Evolutionary conservation across 2,797 vertebrate genomes (phyloP).

Genomic region (Syndactyla subalaris): DNA sequence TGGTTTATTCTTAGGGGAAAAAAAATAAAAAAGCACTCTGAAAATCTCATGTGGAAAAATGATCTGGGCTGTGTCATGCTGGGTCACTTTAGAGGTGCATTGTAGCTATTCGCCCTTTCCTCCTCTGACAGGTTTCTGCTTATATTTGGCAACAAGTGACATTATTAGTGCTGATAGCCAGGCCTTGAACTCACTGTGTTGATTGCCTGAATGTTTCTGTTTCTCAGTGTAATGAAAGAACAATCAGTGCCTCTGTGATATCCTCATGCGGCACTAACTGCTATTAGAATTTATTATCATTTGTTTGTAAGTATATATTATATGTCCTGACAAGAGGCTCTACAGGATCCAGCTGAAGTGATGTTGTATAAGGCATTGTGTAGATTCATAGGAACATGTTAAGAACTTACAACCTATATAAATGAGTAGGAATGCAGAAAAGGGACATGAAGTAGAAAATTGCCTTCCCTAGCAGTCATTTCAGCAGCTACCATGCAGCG

Average conservation of each 20-base stretch:
- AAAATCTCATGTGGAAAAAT: not conserved
- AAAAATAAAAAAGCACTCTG: not conserved
- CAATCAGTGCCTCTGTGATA: conserved; percentile 36
- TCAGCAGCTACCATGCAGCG: not conserved
- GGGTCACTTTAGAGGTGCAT: not conserved
- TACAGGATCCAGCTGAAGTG: not conserved
- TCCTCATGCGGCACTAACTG: not conserved
- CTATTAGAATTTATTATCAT: conserved; percentile 28
- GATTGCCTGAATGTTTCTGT: conserved; percentile 54
- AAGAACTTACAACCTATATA: conserved; percentile 24
- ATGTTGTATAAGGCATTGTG: not conserved
- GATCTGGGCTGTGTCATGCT: not conserved
- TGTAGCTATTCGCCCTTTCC: not conserved
- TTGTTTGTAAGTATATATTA: conserved; percentile 35
- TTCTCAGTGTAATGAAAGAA: conserved; percentile 47
- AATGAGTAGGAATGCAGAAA: conserved; percentile 8
- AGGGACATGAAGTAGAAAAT: conserved; percentile 8
- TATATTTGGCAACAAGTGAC: not conserved
- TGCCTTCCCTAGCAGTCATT: not conserved
- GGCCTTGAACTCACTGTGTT: conserved; percentile 28
- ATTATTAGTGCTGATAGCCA: conserved; percentile 42
- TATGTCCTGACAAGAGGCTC: conserved; percentile 4
- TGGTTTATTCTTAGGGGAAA: not conserved
- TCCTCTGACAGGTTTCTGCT: not conserved
- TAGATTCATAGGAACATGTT: not conserved